Evolutionary conservation across 2,113 vertebrate species (phyloP).

Genomic region (Amblyornis subalaris): DNA sequence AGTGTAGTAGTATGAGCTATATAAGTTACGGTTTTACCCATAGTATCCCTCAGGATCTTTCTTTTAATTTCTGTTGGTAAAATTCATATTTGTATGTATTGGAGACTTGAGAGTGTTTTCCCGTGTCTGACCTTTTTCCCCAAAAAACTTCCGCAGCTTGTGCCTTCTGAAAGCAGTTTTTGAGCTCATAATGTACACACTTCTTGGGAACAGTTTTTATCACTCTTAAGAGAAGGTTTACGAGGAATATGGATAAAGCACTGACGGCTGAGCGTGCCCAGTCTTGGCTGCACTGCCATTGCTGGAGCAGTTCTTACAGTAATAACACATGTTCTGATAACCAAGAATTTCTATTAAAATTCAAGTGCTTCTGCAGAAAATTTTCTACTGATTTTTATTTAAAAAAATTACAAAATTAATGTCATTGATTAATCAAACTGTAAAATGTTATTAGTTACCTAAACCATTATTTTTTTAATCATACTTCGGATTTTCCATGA

Average conservation of each 20-base stretch:
- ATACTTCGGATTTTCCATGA: neutral
- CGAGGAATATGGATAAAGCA: neutral
- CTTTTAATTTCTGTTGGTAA: neutral
- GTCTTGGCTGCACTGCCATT: neutral
- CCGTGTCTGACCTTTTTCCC: fast-evolving
- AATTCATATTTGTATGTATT: neutral
- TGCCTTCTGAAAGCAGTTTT: neutral
- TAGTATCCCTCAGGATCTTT: neutral
- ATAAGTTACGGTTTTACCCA: neutral
- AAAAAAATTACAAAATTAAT: neutral
- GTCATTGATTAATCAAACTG: neutral
- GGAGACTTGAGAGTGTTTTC: neutral
- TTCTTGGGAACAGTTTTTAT: neutral
- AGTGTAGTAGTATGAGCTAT: neutral
- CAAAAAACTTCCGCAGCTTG: neutral
- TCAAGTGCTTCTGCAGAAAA: neutral
- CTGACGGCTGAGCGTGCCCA: too few species aligned
- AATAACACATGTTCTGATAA: neutral
- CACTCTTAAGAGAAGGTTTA: neutral
- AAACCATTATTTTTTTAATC: neutral
- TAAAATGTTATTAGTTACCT: neutral
- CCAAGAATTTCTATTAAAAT: neutral
- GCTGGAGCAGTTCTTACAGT: neutral
- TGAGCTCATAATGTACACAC: neutral
- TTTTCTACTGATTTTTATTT: neutral